phyloP scores from a whole-genome alignment of 2,888 invertebrate species.

The Dastarcus helophoroides region DNA sequence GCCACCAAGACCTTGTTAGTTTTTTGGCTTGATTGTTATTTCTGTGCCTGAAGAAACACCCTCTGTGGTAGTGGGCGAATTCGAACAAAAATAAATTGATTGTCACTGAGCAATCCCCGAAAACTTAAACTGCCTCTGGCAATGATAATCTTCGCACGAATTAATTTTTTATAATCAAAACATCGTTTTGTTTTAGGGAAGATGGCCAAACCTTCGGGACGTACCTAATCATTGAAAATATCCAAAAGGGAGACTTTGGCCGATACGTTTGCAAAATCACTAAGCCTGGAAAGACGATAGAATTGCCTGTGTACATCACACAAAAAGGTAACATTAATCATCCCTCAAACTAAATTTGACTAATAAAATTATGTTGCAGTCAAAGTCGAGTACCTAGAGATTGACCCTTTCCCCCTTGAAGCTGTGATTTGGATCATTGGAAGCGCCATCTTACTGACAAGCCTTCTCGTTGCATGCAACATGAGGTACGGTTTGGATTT shows the following conservation, averaged over 20 bases:
- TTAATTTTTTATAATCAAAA: no score
- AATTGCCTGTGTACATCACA: slow-evolving; percentile 41
- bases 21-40: no score
- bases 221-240: slow-evolving; percentile 50
- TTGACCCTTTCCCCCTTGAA: slow-evolving; percentile 45
- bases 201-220: slow-evolving; percentile 60
- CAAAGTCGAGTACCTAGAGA: slow-evolving; percentile 25
- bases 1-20: no score
- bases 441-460: slow-evolving; percentile 39
- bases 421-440: slow-evolving; percentile 41
- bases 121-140: no score
- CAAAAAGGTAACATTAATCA: slow-evolving; percentile 48
- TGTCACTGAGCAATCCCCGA: no score
- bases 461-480: slow-evolving; percentile 43
- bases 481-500: slow-evolving; percentile 40
- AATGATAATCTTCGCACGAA: no score
- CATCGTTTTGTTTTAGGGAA: slow-evolving; percentile 46
- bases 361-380: slow-evolving; percentile 23
- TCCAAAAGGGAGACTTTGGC: slow-evolving; percentile 55
- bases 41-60: no score
- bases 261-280: slow-evolving; percentile 59
- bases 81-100: no score
- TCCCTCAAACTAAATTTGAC: no score
- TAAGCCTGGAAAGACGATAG: slow-evolving; percentile 46
- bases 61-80: no score